phyloP scores from a whole-genome alignment of 2,113 vertebrate species.

The Pipra filicauda region DNA sequence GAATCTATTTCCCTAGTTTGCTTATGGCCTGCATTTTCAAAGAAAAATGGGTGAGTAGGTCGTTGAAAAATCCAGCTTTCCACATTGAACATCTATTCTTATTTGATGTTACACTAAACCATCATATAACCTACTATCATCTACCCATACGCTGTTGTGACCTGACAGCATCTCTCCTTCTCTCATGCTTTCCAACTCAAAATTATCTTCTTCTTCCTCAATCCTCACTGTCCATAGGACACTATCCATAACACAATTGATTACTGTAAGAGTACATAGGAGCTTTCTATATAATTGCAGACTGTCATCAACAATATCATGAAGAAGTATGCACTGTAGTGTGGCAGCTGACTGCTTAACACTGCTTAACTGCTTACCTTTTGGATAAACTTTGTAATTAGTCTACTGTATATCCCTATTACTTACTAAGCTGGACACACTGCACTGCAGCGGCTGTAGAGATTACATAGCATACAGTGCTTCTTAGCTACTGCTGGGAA shows the following conservation, averaged over 20 bases:
- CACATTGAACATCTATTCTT: background rate
- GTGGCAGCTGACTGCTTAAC: background rate
- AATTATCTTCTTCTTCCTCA: background rate
- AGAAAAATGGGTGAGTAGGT: background rate
- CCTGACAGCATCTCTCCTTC: background rate
- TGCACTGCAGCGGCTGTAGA: background rate
- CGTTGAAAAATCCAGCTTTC: background rate
- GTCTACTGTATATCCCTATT: background rate
- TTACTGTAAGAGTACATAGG: accelerated
- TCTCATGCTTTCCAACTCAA: background rate
- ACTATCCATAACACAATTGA: background rate
- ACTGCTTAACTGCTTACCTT: background rate
- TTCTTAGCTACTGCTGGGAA: background rate
- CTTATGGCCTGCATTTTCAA: background rate
- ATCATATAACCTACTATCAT: background rate
- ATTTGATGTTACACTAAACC: background rate
- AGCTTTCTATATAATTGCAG: background rate
- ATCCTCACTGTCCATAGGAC: background rate
- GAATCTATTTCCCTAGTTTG: background rate
- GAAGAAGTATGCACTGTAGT: background rate
- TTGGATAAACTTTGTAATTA: background rate
- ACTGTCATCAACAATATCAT: background rate
- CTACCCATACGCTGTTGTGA: background rate
- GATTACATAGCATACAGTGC: background rate
- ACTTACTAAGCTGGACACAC: background rate